Evolutionary conservation across 2,113 vertebrate species (phyloP).

Genomic region (Rhinolophus sinicus): DNA sequence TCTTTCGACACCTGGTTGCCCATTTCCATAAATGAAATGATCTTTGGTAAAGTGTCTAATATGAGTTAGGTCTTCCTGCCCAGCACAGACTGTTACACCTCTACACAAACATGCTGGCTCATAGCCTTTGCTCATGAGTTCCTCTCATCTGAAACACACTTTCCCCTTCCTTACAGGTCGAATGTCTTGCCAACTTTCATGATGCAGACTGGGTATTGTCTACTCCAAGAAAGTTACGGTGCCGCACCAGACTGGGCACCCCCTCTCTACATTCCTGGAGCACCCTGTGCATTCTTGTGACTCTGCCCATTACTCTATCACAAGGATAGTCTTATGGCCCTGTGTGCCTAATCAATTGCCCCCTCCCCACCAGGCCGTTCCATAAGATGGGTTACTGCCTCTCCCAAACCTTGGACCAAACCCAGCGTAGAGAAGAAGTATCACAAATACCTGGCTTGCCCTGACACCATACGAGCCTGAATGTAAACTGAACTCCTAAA

Average conservation of each 20-base stretch:
- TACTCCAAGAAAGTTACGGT: too few species aligned
- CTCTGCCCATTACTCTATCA: background rate
- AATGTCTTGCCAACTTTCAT: background rate
- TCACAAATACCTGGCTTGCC: background rate
- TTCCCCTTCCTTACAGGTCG: background rate
- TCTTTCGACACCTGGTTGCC: background rate
- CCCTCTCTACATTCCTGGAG: background rate
- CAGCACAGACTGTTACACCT: background rate
- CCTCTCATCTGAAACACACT: background rate
- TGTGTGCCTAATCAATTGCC: too few species aligned
- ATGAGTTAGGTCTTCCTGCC: background rate
- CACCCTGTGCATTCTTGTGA: fast-evolving
- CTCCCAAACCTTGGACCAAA: background rate
- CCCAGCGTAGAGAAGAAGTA: background rate
- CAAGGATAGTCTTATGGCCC: background rate
- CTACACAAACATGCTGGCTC: fast-evolving
- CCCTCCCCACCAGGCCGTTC: background rate
- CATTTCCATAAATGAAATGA: background rate
- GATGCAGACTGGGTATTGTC: background rate
- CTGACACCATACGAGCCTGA: background rate
- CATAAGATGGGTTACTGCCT: too few species aligned
- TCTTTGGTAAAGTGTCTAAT: background rate
- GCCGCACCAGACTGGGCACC: fast-evolving
- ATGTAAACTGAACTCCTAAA: background rate
- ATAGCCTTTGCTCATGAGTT: background rate